phyloP scores from a whole-genome alignment of 2,113 vertebrate species.

The Polyodon spathula region DNA sequence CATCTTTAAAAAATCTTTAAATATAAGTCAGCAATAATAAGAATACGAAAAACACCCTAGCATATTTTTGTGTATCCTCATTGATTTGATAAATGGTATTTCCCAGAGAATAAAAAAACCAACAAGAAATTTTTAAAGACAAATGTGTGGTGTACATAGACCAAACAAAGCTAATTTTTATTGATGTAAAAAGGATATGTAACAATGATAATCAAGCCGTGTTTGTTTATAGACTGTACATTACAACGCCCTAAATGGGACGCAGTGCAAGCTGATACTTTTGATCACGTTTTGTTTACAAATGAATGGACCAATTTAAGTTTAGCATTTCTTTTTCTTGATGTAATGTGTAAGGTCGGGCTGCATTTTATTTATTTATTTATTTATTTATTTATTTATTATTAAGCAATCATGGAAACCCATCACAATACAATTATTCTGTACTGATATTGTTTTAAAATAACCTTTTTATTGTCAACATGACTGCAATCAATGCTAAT shows the following conservation, averaged over 20 bases:
- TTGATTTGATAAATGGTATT: too few relatives aligned
- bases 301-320: constrained; percentile 1
- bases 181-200: not conserved
- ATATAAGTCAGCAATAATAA: too few relatives aligned
- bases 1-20: too few relatives aligned
- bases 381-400: too few relatives aligned
- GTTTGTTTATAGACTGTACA: not conserved
- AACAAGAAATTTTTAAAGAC: not conserved
- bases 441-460: too few relatives aligned
- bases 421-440: too few relatives aligned
- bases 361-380: not conserved
- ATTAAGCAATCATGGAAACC: too few relatives aligned
- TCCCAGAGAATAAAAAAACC: too few relatives aligned
- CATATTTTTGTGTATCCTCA: too few relatives aligned
- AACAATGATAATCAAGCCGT: not conserved
- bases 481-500: too few relatives aligned
- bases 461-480: too few relatives aligned
- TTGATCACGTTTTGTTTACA: constrained; percentile 2
- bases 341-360: not conserved
- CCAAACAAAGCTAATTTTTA: not conserved
- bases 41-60: too few relatives aligned
- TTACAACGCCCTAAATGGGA: not conserved
- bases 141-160: not conserved
- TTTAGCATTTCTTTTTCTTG: not conserved
- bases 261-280: not conserved